phyloP scores from a whole-genome alignment of 1,140 invertebrate species.

The Brachionus asplanchnoidis region DNA sequence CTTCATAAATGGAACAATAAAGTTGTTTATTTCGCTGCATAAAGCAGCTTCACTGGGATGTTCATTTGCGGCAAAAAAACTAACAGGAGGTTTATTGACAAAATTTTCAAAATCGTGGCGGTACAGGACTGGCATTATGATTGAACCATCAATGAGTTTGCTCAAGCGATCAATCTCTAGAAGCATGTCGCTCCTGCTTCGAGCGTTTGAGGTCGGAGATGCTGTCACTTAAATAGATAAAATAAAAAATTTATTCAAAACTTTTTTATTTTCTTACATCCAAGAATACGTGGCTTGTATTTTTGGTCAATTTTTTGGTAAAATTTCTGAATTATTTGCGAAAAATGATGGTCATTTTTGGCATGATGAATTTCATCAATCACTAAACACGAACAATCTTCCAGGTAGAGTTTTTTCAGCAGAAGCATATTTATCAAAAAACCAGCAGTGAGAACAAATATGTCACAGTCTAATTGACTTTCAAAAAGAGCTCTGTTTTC shows the following conservation, averaged over 20 bases:
- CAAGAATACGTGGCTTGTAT: background rate
- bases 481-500: background rate
- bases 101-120: constrained; percentile 3
- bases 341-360: background rate
- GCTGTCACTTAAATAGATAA: background rate
- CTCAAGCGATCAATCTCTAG: background rate
- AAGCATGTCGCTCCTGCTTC: background rate
- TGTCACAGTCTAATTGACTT: background rate
- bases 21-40: background rate
- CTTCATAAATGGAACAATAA: background rate
- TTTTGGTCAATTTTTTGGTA: background rate
- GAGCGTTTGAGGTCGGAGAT: background rate
- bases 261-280: background rate
- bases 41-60: background rate
- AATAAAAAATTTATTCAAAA: background rate
- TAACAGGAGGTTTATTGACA: background rate
- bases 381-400: background rate
- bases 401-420: background rate
- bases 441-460: background rate
- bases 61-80: background rate
- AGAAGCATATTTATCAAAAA: constrained; percentile 22
- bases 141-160: background rate
- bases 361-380: constrained; percentile 4
- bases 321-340: background rate
- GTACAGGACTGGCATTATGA: background rate